phyloP scores from a whole-genome alignment of 2,888 invertebrate genomes.

The Lutraria lutraria region DNA sequence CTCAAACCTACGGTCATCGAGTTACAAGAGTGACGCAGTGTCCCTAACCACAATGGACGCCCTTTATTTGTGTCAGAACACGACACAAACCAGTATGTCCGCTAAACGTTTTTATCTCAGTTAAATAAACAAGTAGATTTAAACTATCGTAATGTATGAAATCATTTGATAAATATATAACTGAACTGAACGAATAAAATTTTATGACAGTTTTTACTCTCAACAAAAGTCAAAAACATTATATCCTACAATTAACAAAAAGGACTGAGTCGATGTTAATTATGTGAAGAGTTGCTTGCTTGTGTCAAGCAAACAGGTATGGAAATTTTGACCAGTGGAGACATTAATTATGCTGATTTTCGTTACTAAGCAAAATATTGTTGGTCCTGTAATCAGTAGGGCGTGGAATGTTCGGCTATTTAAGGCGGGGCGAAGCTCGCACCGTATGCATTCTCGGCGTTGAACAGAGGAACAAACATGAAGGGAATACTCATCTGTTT shows the following conservation, averaged over 20 bases:
- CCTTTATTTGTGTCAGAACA: no score
- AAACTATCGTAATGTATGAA: no score
- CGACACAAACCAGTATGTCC: no score
- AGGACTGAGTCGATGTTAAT: background rate
- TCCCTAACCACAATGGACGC: no score
- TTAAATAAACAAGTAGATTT: no score
- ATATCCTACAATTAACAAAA: background rate
- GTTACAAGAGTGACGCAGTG: no score
- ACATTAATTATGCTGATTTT: constrained; percentile 30
- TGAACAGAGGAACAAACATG: constrained; percentile 3
- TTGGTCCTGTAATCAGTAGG: background rate
- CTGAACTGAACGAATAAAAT: background rate
- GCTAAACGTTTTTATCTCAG: no score
- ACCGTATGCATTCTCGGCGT: background rate
- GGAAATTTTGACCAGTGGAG: background rate
- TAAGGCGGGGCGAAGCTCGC: constrained; percentile 16
- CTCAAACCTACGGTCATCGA: no score
- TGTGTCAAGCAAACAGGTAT: background rate
- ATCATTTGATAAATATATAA: no score
- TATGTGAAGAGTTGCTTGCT: background rate
- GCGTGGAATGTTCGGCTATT: constrained; percentile 22
- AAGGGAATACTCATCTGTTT: constrained; percentile 30
- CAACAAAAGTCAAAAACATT: background rate
- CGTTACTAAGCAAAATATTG: background rate
- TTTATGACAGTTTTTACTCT: background rate